Conservation (phyloP, 2,797 vertebrate genomes). For the Cyprinella venusta region DNA sequence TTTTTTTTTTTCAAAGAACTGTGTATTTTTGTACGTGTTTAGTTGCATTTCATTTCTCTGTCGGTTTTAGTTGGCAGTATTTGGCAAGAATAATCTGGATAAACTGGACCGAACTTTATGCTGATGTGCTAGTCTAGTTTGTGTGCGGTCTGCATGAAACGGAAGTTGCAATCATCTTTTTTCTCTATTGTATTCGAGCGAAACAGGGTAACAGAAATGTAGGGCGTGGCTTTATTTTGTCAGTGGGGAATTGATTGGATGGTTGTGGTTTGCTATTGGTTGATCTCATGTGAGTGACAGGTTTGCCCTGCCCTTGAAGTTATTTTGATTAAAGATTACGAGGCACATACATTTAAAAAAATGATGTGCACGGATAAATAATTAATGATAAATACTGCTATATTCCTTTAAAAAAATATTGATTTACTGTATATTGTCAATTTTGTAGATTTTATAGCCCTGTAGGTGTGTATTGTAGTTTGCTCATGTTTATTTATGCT, state of each 20-base stretch:
- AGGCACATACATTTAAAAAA: neutral
- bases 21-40: slow-evolving; percentile 6
- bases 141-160: neutral
- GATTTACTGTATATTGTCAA: too few species aligned
- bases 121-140: neutral
- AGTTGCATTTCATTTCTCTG: too few species aligned
- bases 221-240: neutral
- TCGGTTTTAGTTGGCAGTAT: neutral
- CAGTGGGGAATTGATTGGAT: neutral
- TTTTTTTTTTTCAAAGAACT: neutral
- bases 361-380: neutral
- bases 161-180: neutral
- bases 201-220: neutral
- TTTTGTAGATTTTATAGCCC: neutral
- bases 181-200: neutral
- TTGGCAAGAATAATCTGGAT: neutral
- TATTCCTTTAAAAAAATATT: neutral
- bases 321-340: neutral
- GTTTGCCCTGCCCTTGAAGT: neutral
- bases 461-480: neutral
- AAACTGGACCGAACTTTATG: neutral
- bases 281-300: neutral
- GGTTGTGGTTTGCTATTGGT: neutral
- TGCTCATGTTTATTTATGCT: neutral
- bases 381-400: neutral